These are phyloP conservation scores for Melieria crassipennis DNA, from an alignment of 2,888 invertebrate genomes.

Conservation along the genomic window DNA sequence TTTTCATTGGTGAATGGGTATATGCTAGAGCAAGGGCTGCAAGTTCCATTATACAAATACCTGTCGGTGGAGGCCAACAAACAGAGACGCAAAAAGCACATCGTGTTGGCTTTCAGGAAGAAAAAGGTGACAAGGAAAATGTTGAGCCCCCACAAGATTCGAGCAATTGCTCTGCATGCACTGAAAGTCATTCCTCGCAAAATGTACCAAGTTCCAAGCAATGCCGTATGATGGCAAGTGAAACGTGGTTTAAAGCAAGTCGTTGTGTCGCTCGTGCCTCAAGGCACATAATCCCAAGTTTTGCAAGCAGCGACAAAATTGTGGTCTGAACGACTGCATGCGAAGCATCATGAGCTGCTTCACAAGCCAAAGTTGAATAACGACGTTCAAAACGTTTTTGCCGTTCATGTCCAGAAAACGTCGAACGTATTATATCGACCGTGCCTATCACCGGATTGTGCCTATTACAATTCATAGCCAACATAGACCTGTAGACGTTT, in stretches of 20 bases:
- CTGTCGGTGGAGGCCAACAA: conserved; percentile 1
- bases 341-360: conserved; percentile 29
- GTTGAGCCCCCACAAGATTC: neutral
- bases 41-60: neutral
- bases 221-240: conserved; percentile 18
- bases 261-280: conserved; percentile 24
- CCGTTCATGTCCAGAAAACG: conserved; percentile 20
- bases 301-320: neutral
- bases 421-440: conserved; percentile 30
- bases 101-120: conserved; percentile 13
- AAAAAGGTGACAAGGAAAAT: neutral
- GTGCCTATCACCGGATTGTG: no score
- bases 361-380: conserved; percentile 18
- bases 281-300: neutral
- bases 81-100: conserved; percentile 5
- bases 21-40: neutral
- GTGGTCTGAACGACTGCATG: neutral
- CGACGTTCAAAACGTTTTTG: neutral
- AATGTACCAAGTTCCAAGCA: conserved; percentile 6
- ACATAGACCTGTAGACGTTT: conserved; percentile 11
- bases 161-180: neutral
- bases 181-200: neutral
- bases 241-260: conserved; percentile 24
- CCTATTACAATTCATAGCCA: conserved; percentile 28
- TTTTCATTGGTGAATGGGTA: conserved; percentile 13